These are phyloP conservation scores for Cairina moschata DNA, from an alignment of 2,113 vertebrate species.

Conservation along the genomic window DNA sequence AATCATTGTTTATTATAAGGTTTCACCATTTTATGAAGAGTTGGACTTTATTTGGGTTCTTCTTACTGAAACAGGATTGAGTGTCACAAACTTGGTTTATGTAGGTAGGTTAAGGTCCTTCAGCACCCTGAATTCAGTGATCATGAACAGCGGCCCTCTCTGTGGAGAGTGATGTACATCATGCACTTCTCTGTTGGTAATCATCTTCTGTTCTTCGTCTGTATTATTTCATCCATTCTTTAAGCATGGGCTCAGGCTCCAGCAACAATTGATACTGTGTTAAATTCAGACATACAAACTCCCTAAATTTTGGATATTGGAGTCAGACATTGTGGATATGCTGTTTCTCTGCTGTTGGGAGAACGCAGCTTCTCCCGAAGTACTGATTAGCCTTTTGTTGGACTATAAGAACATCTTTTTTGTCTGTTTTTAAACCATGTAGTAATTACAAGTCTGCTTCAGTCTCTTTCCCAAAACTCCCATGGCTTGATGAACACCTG, in stretches of 20 bases:
- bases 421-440: neutral
- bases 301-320: neutral
- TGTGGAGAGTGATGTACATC: neutral
- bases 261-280: neutral
- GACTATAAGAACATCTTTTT: neutral
- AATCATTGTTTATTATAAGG: neutral
- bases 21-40: neutral
- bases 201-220: neutral
- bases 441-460: neutral
- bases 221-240: neutral
- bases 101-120: neutral
- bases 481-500: neutral
- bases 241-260: neutral
- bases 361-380: neutral
- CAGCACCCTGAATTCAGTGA: neutral
- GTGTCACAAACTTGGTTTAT: neutral
- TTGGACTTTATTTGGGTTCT: neutral
- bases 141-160: neutral
- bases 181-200: neutral
- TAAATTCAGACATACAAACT: neutral
- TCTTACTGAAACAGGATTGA: neutral
- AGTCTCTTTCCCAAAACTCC: neutral
- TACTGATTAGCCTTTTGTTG: neutral
- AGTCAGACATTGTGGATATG: neutral
- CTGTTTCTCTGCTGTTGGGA: neutral